Conservation (phyloP, 2,797 vertebrate genomes). For the Poeciliopsis gracilis region DNA sequence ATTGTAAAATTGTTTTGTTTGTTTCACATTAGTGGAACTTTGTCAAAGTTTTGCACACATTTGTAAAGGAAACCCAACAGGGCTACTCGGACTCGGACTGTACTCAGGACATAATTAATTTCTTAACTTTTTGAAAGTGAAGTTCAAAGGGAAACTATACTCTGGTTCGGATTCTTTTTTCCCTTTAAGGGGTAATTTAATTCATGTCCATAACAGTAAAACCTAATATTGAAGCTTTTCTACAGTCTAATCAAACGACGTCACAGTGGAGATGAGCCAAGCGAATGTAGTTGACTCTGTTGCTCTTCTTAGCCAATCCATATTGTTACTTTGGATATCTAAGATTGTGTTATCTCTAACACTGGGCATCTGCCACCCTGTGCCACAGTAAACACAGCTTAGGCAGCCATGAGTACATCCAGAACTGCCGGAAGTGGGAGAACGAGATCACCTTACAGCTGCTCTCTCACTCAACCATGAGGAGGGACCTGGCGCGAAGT, state of each 20-base stretch:
- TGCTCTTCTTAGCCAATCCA: neutral
- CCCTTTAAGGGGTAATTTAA: neutral
- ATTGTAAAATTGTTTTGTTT: too few relatives aligned
- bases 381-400: conserved; percentile 90
- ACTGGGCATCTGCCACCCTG: conserved; percentile 22
- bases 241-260: neutral
- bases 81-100: neutral
- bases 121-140: neutral
- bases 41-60: too few relatives aligned
- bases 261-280: neutral
- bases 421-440: conserved; percentile 98
- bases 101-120: neutral
- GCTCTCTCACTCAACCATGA: conserved; percentile 84
- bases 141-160: neutral
- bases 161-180: neutral
- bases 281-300: neutral
- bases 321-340: neutral
- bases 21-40: too few relatives aligned
- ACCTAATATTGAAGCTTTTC: neutral
- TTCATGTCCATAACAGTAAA: neutral
- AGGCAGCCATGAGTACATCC: conserved; percentile 96
- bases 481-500: conserved; percentile 87
- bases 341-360: conserved; percentile 11
- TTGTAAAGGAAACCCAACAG: neutral
- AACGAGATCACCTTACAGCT: conserved; percentile 94